phyloP scores from a whole-genome alignment of 2,113 vertebrate species.

The Barbus barbus region DNA sequence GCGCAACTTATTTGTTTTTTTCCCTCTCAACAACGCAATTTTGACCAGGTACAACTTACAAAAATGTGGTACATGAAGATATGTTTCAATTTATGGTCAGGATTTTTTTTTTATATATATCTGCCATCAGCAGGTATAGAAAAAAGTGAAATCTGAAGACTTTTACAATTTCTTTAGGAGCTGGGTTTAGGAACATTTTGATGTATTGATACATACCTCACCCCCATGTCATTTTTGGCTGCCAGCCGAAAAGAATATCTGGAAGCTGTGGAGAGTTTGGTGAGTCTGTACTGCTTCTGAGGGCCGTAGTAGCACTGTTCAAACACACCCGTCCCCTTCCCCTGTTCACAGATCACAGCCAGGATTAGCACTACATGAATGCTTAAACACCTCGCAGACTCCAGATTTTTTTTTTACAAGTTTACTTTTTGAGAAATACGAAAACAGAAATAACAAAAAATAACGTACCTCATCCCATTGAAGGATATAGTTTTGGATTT shows the following conservation, averaged over 20 bases:
- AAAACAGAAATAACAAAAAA: not conserved
- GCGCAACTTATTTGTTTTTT: no score
- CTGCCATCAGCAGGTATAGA: not conserved
- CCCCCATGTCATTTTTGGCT: conserved; percentile 94
- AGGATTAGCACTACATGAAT: not conserved
- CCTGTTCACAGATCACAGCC: conserved; percentile 71
- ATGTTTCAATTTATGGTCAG: no score
- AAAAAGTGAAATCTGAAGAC: not conserved
- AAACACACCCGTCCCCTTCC: conserved; percentile 86
- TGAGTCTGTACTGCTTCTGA: conserved; percentile 93
- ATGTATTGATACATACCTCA: conserved; percentile 76
- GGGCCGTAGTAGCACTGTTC: conserved; percentile 91
- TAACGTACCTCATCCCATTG: conserved; percentile 92
- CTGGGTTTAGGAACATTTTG: not conserved
- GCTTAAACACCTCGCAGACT: not conserved
- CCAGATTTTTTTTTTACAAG: not conserved
- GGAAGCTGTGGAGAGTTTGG: conserved; percentile 91
- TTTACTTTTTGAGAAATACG: not conserved
- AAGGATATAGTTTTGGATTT: conserved; percentile 92
- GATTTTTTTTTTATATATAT: not conserved
- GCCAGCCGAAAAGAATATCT: conserved; percentile 94
- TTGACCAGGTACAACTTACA: no score
- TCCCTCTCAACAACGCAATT: no score
- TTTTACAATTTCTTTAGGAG: not conserved
- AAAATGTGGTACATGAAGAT: no score